phyloP scores from a whole-genome alignment of 2,888 invertebrate genomes.

The Leptopilina syphax region DNA sequence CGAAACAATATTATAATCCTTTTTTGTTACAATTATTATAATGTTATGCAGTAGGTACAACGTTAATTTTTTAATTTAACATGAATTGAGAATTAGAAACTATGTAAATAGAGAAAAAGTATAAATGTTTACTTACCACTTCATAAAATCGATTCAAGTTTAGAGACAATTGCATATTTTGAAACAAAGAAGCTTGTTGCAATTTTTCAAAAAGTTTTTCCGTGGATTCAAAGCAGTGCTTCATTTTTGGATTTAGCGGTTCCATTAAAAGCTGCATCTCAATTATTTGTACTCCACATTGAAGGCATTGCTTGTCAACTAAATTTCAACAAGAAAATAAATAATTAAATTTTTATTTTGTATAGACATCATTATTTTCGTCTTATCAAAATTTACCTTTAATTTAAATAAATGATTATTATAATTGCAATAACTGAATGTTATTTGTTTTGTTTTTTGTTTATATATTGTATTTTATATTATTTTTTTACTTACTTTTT shows the following conservation, averaged over 20 bases:
- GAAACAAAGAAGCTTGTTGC: constrained; percentile 58
- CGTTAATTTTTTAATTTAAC: constrained; percentile 31
- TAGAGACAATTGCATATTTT: not conserved
- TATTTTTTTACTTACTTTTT: not conserved
- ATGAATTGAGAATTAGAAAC: too few species aligned
- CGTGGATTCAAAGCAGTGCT: constrained; percentile 24
- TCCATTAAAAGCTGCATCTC: not conserved
- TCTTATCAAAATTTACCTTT: too few species aligned
- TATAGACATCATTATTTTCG: too few species aligned
- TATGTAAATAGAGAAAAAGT: too few species aligned
- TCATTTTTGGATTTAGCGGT: constrained; percentile 6
- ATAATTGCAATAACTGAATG: too few species aligned
- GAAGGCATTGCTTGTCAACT: not conserved
- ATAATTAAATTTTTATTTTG: too few species aligned
- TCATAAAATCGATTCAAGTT: not conserved
- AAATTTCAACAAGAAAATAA: not conserved
- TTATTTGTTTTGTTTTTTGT: too few species aligned
- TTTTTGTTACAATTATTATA: not conserved
- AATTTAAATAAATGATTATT: too few species aligned
- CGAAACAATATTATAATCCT: too few species aligned
- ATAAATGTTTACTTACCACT: not conserved
- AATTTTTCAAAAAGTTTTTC: constrained; percentile 68
- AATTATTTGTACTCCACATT: not conserved
- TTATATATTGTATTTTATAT: too few species aligned
- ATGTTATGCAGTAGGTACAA: not conserved